These are phyloP conservation scores for Perognathus longimembris DNA, from an alignment of 2,113 vertebrate species.

Conservation along the genomic window DNA sequence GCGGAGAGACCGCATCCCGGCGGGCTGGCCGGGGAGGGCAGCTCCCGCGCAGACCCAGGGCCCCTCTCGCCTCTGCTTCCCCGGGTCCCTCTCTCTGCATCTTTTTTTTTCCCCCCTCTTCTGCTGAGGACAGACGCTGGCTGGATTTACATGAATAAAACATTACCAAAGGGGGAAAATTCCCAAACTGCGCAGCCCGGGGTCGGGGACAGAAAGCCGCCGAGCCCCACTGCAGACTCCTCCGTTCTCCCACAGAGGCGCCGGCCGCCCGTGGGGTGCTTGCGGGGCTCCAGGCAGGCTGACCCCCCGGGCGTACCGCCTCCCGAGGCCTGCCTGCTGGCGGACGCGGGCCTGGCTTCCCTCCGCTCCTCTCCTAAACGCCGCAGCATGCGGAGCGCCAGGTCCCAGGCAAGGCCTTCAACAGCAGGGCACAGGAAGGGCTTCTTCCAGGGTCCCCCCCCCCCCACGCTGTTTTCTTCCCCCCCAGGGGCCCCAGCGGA, in stretches of 20 bases:
- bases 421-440: neutral
- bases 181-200: slow-evolving; percentile 41
- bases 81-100: neutral
- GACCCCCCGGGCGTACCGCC: neutral
- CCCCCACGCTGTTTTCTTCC: neutral
- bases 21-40: neutral
- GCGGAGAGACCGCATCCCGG: neutral
- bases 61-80: neutral
- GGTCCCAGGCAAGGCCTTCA: neutral
- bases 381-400: neutral
- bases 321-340: neutral
- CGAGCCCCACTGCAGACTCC: neutral
- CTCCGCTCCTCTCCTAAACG: slow-evolving; percentile 31
- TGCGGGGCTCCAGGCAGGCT: neutral
- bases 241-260: no score
- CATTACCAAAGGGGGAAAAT: slow-evolving; percentile 44
- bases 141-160: slow-evolving; percentile 75
- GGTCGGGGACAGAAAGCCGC: slow-evolving; percentile 42
- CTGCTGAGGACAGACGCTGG: slow-evolving; percentile 66
- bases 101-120: slow-evolving; percentile 31
- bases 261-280: neutral
- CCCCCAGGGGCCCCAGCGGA: no score
- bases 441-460: neutral
- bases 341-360: neutral
- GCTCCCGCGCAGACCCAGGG: neutral